phyloP scores from a whole-genome alignment of 2,888 invertebrate genomes.

The Troides aeacus region DNA sequence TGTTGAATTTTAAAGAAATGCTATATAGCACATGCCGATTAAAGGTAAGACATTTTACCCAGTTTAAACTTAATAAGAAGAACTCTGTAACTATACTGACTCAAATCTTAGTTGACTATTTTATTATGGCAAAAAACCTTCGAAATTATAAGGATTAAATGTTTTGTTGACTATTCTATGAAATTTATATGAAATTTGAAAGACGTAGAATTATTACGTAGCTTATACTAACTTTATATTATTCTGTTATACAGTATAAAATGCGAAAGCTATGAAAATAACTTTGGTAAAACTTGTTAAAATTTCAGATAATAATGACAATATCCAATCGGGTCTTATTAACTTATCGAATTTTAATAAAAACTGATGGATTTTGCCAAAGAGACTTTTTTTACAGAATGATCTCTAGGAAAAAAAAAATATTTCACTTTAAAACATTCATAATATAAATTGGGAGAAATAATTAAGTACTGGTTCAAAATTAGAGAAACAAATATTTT shows the following conservation, averaged over 20 bases:
- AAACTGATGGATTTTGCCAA: neutral
- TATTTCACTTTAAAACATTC: neutral
- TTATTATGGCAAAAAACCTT: too few relatives aligned
- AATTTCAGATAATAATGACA: neutral
- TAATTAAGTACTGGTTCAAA: too few relatives aligned
- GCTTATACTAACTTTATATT: neutral
- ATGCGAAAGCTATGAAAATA: neutral
- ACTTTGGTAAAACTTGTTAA: neutral
- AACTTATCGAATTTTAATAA: neutral
- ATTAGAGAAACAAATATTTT: too few relatives aligned
- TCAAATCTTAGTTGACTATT: too few relatives aligned
- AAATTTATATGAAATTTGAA: neutral
- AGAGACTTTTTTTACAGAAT: neutral
- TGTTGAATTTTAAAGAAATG: too few relatives aligned
- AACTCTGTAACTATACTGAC: too few relatives aligned
- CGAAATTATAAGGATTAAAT: neutral
- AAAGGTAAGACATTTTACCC: too few relatives aligned
- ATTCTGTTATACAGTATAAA: neutral
- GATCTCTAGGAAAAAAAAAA: neutral
- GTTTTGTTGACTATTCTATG: neutral
- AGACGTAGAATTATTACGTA: neutral
- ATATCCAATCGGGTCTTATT: neutral
- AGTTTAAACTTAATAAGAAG: too few relatives aligned
- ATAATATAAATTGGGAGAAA: neutral
- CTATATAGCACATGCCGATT: too few relatives aligned